phyloP scores from a whole-genome alignment of 2,888 invertebrate genomes.

The Leuctra nigra region DNA sequence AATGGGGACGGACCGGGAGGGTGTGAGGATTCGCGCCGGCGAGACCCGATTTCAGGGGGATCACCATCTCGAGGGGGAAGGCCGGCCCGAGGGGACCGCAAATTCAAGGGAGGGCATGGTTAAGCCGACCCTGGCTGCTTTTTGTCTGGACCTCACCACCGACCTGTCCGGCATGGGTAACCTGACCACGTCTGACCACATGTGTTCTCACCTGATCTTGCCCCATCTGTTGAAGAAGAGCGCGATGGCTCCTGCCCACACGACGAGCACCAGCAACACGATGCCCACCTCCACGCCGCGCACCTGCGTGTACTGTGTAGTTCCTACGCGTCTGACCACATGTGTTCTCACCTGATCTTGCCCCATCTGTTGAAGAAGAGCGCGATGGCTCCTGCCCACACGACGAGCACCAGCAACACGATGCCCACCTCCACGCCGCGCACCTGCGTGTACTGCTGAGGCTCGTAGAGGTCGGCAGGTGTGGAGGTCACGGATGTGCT shows the following conservation, averaged over 20 bases:
- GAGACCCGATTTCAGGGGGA: too few relatives aligned
- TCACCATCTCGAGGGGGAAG: too few relatives aligned
- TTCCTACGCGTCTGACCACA: too few relatives aligned
- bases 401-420: constrained; percentile 70
- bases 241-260: constrained; percentile 82
- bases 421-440: constrained; percentile 88
- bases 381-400: constrained; percentile 82
- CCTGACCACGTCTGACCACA: constrained; percentile 40
- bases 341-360: constrained; percentile 59
- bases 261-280: constrained; percentile 70
- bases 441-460: constrained; percentile 50
- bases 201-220: constrained; percentile 59
- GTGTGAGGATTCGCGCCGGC: too few relatives aligned
- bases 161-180: too few relatives aligned
- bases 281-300: constrained; percentile 88
- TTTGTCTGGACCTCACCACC: too few relatives aligned
- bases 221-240: constrained; percentile 86
- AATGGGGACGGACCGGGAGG: too few relatives aligned
- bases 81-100: too few relatives aligned
- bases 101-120: too few relatives aligned
- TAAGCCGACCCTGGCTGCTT: too few relatives aligned
- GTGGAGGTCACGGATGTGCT: background rate
- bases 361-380: constrained; percentile 86
- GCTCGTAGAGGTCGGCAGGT: background rate
- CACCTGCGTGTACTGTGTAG: constrained; percentile 55